Conservation (phyloP, 2,888 invertebrate species). For the Falcaria lacertinaria region DNA sequence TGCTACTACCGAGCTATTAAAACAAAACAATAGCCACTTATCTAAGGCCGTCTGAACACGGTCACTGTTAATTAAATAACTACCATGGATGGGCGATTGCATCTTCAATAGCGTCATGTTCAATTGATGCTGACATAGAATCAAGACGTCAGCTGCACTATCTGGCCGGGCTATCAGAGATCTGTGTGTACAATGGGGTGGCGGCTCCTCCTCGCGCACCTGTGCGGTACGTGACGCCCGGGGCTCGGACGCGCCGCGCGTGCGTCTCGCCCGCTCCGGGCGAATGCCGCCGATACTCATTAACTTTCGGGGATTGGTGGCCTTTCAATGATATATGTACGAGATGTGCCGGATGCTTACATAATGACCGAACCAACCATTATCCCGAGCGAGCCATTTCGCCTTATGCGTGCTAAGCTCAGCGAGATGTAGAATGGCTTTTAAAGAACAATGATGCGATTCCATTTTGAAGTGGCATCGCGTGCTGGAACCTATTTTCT, state of each 20-base stretch:
- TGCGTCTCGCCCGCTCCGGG: conserved; percentile 47
- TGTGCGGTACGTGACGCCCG: conserved; percentile 37
- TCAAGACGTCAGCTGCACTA: conserved; percentile 53
- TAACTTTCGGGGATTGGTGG: conserved; percentile 66
- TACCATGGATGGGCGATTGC: conserved; percentile 25
- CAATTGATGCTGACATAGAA: conserved; percentile 42
- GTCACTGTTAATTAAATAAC: conserved; percentile 56
- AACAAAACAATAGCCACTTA: conserved; percentile 19
- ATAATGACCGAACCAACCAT: conserved; percentile 51
- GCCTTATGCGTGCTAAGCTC: conserved; percentile 10
- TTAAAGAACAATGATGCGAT: conserved; percentile 27
- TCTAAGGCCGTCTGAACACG: conserved; percentile 19
- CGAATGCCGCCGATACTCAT: conserved; percentile 70
- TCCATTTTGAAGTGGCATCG: conserved; percentile 23
- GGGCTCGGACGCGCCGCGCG: conserved; percentile 42
- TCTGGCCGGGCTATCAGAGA: conserved; percentile 39
- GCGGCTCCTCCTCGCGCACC: conserved; percentile 36
- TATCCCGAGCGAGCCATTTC: conserved; percentile 19
- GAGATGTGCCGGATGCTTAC: conserved; percentile 64
- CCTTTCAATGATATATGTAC: conserved; percentile 62
- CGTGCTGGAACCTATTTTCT: conserved; percentile 38
- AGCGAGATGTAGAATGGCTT: conserved; percentile 13
- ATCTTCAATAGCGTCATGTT: conserved; percentile 40
- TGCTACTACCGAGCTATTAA: conserved; percentile 11
- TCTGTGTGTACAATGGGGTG: conserved; percentile 28